phyloP scores from a whole-genome alignment of 2,797 vertebrate species.

The Poecilia gillii region DNA sequence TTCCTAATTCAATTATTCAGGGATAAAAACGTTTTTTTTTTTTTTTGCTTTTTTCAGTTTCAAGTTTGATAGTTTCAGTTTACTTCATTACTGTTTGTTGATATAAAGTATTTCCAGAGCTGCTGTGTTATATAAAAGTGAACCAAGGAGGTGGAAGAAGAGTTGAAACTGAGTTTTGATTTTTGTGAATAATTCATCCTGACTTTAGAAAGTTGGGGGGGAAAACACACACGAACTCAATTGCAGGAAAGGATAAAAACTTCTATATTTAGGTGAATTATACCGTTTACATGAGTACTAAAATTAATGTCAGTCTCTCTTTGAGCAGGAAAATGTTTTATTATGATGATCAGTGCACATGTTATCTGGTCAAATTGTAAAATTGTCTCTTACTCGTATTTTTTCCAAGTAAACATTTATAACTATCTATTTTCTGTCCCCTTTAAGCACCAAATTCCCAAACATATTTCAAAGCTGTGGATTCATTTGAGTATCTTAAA shows the following conservation, averaged over 20 bases:
- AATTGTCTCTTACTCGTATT: not conserved
- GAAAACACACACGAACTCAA: not conserved
- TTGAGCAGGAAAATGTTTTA: not conserved
- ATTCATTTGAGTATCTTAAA: not conserved
- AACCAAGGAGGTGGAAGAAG: not conserved
- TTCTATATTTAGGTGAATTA: not conserved
- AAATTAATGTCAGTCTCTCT: not conserved
- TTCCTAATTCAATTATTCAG: not conserved
- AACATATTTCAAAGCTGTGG: not conserved
- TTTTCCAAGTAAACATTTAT: not conserved
- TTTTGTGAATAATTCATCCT: not conserved
- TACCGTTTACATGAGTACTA: not conserved
- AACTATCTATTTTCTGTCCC: not conserved
- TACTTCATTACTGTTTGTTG: not conserved
- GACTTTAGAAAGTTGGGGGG: not conserved
- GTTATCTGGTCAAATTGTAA: not conserved
- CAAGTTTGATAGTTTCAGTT: not conserved
- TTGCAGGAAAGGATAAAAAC: not conserved
- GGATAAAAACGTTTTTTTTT: not conserved
- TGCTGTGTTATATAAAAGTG: not conserved
- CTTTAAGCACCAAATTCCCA: not conserved
- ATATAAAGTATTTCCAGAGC: not conserved
- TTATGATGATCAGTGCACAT: not conserved
- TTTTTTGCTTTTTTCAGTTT: not conserved
- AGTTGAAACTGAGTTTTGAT: not conserved